Conservation (phyloP, 2,888 invertebrate genomes). For the Mechanitis mazaeus region DNA sequence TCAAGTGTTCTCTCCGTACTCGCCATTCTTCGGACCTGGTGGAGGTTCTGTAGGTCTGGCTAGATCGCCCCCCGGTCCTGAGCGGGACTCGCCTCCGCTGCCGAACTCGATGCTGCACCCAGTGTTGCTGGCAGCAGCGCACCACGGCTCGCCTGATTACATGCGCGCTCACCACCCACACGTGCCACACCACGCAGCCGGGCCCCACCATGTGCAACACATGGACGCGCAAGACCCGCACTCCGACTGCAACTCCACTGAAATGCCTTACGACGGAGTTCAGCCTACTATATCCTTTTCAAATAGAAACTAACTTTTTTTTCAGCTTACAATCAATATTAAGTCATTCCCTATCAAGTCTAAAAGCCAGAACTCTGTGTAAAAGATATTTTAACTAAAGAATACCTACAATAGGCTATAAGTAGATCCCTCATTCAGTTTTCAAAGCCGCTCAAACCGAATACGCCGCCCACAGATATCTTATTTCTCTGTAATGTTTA, state of each 20-base stretch:
- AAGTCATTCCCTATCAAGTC: too few relatives aligned
- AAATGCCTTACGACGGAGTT: slow-evolving; percentile 93
- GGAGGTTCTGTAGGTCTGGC: slow-evolving; percentile 68
- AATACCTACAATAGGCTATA: slow-evolving; percentile 14
- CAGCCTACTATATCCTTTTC: slow-evolving; percentile 98
- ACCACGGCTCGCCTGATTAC: slow-evolving; percentile 90
- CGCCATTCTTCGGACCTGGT: slow-evolving; percentile 88
- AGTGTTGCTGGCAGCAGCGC: slow-evolving; percentile 88
- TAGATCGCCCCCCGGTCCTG: slow-evolving; percentile 78
- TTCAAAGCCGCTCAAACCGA: slow-evolving; percentile 26
- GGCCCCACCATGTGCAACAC: slow-evolving; percentile 84
- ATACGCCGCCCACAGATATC: slow-evolving; percentile 61
- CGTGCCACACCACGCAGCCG: slow-evolving; percentile 86
- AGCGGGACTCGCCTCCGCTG: slow-evolving; percentile 89
- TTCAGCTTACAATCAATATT: not conserved
- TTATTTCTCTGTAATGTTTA: slow-evolving; percentile 76
- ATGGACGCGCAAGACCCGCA: slow-evolving; percentile 91
- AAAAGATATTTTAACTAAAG: slow-evolving; percentile 1
- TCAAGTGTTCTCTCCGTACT: slow-evolving; percentile 94
- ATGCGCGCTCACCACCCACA: slow-evolving; percentile 83
- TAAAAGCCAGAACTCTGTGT: not conserved
- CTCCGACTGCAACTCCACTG: slow-evolving; percentile 94
- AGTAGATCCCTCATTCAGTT: slow-evolving; percentile 20
- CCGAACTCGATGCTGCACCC: slow-evolving; percentile 92
- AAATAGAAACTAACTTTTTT: slow-evolving; percentile 52